Evolutionary conservation across 2,888 invertebrate genomes (phyloP), one percentile per base, ranked within the genome.

Genomic region (Gari tellinella): DNA sequence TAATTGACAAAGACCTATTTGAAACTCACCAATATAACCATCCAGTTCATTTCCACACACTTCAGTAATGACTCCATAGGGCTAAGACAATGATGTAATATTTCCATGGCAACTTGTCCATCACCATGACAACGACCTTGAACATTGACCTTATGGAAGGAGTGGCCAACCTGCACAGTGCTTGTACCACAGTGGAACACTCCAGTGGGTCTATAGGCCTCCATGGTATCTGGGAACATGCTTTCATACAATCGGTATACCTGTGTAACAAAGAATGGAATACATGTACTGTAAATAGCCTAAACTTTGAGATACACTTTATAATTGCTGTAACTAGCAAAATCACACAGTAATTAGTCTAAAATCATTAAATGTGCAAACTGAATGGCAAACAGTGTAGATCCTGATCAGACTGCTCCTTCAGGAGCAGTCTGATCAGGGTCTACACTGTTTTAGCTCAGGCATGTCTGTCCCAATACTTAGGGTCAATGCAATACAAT

Each of bases 41-140:
- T 95, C 96, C 99, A 99, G 89, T 96, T 96, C 95, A 97, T 95
- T 85, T 96, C 94, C 7, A 98, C 94, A 91, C 97, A 97, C 84
- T 96, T 96, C 19, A 96, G 95, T 62, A 99, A 92, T 63, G 96
- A 95, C 90, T 96, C 96, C 38, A 99, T 91, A 3, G 94, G 92
- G 7, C 94, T 93, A 61, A 92, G 74, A 72, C 91, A 91, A 38
- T 90, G 89, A 49, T 92, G 91, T 14, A 93, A 80, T 23, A 93
- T 72, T 52, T 85, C 81, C 46, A 86, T 51, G 43, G 69, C 52
- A 25, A 48, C 60, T 0, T 12, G 49, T 21, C 19, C 45, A 14
- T 61, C 56, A n/a, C 55, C 68, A 41, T 45, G 52, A 21, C 52
- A 48, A 46, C 48, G 56, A 40, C 68, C 72, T 68, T 72, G 53